A percentile compares a stretch with the other conserved stretches of the same genome.
Evolutionary conservation across 2,888 invertebrate species (phyloP).

Genomic region (Polydrusus tereticollis): DNA sequence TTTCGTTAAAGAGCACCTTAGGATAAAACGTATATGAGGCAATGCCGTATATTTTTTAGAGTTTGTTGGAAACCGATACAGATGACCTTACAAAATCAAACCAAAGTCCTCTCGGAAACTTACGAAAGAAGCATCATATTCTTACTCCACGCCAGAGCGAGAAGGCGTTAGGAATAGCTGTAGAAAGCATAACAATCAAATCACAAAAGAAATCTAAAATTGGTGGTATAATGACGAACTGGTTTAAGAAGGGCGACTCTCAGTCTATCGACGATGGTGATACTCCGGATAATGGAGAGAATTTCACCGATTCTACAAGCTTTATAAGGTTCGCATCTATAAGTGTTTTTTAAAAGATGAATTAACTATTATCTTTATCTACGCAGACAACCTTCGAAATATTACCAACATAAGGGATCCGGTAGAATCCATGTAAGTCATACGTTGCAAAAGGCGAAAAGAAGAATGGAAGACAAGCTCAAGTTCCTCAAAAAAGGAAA

Average conservation of each 20-base stretch:
- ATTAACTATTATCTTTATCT: no score
- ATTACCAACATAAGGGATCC: slow-evolving; percentile 63
- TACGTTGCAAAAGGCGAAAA: slow-evolving; percentile 84
- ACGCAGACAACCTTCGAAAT: slow-evolving; percentile 67
- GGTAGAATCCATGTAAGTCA: slow-evolving; percentile 72
- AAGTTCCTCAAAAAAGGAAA: slow-evolving; percentile 87
- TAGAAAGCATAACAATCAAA: slow-evolving; percentile 65
- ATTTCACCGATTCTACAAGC: slow-evolving; percentile 67
- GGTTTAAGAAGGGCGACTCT: slow-evolving; percentile 72
- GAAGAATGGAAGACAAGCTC: slow-evolving; percentile 90
- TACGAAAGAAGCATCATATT: slow-evolving; percentile 80
- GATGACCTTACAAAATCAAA: slow-evolving; percentile 81
- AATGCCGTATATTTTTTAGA: slow-evolving; percentile 68
- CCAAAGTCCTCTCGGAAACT: slow-evolving; percentile 83
- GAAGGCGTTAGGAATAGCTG: slow-evolving; percentile 75
- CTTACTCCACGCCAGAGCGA: slow-evolving; percentile 89
- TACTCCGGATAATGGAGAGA: slow-evolving; percentile 68
- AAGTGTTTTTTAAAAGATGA: no score
- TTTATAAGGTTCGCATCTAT: slow-evolving; percentile 57
- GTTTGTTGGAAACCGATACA: slow-evolving; percentile 83
- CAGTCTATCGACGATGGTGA: slow-evolving; percentile 69
- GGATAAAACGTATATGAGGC: no score
- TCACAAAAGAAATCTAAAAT: slow-evolving; percentile 73
- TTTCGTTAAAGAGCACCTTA: no score
- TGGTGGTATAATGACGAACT: slow-evolving; percentile 76